Evolutionary conservation across 1,140 invertebrate species (phyloP).

Genomic region (Paraescarpia echinospica): DNA sequence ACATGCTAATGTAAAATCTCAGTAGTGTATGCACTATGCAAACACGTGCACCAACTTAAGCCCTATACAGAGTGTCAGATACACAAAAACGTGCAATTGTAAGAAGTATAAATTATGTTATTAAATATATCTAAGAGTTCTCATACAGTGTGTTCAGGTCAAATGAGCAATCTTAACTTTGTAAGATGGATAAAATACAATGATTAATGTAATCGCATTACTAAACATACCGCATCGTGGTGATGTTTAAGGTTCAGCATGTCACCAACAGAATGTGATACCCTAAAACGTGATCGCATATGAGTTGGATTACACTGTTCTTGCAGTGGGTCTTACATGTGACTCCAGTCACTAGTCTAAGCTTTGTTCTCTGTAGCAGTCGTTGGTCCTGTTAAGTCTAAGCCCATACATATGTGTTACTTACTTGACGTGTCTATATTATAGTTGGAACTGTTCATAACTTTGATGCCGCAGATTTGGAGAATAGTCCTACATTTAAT

Average conservation of each 20-base stretch:
- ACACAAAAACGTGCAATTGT: neutral
- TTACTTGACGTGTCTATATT: neutral
- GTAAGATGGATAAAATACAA: neutral
- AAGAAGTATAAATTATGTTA: neutral
- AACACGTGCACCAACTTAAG: no score
- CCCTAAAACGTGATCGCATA: neutral
- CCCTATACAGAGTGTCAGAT: no score
- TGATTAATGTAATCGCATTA: neutral
- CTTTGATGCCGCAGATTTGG: neutral
- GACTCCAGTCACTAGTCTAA: neutral
- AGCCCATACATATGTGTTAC: neutral
- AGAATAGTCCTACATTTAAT: no score
- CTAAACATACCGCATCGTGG: neutral
- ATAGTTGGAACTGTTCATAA: neutral
- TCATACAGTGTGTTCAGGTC: neutral
- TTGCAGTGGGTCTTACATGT: neutral
- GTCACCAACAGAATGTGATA: neutral
- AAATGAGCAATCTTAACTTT: neutral
- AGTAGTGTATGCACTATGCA: no score
- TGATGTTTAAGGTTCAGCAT: neutral
- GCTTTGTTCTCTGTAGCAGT: neutral
- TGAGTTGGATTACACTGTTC: neutral
- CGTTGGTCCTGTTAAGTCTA: neutral
- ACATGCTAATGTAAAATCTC: no score
- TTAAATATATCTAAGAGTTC: neutral